A percentile compares a stretch with the other conserved stretches of the same genome.
Evolutionary conservation across 2,113 vertebrate species (phyloP).

Genomic region (Poeciliopsis prolifica): DNA sequence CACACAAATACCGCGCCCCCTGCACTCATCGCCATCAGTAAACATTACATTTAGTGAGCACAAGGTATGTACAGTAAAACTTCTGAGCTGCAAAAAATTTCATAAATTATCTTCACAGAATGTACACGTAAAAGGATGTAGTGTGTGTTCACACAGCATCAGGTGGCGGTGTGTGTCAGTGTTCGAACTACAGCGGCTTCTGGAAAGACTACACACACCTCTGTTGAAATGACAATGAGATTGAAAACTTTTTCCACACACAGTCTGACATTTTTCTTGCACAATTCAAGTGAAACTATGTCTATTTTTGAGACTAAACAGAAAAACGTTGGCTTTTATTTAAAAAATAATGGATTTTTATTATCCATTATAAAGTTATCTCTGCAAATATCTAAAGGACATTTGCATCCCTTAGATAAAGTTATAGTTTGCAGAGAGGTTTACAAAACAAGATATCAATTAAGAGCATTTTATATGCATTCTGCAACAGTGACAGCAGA

Average conservation of each 20-base stretch:
- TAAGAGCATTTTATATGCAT: background rate
- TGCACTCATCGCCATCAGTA: conserved; percentile 46
- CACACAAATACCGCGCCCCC: conserved; percentile 42
- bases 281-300: background rate
- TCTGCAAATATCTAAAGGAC: background rate
- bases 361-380: too few relatives aligned
- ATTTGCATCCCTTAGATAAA: background rate
- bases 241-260: background rate
- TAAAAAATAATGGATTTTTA: too few relatives aligned
- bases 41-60: conserved; percentile 68
- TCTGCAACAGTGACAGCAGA: too few relatives aligned
- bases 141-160: conserved; percentile 13
- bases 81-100: conserved; percentile 65
- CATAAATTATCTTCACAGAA: conserved; percentile 82
- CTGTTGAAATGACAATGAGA: background rate
- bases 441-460: background rate
- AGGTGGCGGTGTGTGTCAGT: conserved; percentile 2
- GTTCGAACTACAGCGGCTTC: background rate
- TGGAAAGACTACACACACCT: background rate
- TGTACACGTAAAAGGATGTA: conserved; percentile 58
- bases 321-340: background rate
- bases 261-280: background rate
- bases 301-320: background rate
- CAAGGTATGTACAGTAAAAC: conserved; percentile 71
- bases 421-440: background rate